Evolutionary conservation across 2,797 vertebrate genomes (phyloP), one percentile per base, ranked within the genome.

Genomic region (Mallotus villosus): DNA sequence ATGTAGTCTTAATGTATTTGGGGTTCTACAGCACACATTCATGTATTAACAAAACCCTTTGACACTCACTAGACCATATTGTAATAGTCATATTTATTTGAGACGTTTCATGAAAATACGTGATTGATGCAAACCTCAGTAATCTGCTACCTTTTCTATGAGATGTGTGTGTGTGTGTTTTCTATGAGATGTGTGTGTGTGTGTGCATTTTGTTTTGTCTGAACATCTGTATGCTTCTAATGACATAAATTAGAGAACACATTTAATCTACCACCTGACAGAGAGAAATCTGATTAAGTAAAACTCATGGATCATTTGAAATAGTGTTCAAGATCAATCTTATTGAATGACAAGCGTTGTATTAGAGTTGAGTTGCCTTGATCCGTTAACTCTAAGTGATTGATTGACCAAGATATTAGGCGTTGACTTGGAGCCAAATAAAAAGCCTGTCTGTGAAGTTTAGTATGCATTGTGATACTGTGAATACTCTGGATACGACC

Each of bases 241-340:
- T 60, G 14, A 9, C 72, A 69, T 58, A 46, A 67, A 55, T 51
- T 60, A 69, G 62, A 63, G 59, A 65, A 53, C 68, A 65, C 73
- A 66, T 73, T 77, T 77, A 64, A 64, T 64, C 32, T 64, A 46
- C 63, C 63, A 51, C 67, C 67, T 67, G 71, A 66, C 63, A 70
- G 74, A 67, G 72, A 79, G 25, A 75, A 53, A 76, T 79, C 67
- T 70, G 46, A 76, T 70, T 59, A 76, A 11, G 27, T 64, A 51
- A 70, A 63, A 75, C 69, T 76, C 70, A 79, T 71, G 60, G 74
- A 79, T 75, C 51, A 49, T 16, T 49, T n/a, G 29, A 32, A 63
- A 71, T 57, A 68, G 32, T 46, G 19, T 70, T 63, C 32, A 62
- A 63, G 67, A 72, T 62, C 41, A 63, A 64, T 73, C 61, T 73